Base-by-base conservation (phyloP, 1,140 invertebrate genomes). In the Drosophila sturtevanti region DNA sequence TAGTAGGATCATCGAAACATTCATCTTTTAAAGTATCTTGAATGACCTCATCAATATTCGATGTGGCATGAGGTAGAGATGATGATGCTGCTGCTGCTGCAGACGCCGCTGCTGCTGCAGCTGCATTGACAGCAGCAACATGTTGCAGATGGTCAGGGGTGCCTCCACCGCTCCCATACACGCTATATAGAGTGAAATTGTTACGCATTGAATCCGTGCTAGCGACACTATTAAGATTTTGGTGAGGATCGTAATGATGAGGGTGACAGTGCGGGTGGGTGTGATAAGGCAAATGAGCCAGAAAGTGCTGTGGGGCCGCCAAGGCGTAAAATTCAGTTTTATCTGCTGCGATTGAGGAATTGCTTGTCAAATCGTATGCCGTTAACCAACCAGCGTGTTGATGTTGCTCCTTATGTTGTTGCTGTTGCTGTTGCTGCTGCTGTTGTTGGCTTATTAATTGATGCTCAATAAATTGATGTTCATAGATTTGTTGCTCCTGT, bases 1-100 rank as follows among this genome's bases (percentile, higher is more conserved):
- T 70, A 27, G 77, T 70, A 27, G 77, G 75, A 18, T 91, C 87
- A 12, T 92, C 91, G 31, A 89, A 76, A 44, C 85, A 90, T 61
- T 92, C 91, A 41, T 90, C 91, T 58, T 92, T 92, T 0, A 92
- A 64, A 5, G 91, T 92, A 62, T 92, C 91, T 64, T 91, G 84
- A 41, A 92, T 92, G 5, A 92, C 89, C 44, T 92, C 91, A 70
- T 92, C 81, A 1, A 92, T 92, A 63, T 79, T 91, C 22, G 78
- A 63, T 1, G 90, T 76, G 18, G 16, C 41, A 21, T 48, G 41
- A 16, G 16, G 18, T 9, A 48, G 7, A 4, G 41, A 48, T 21
- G 41, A 48, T 21, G 41, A 48, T 48, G 41, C 63, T 27, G 11
- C 54, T 41, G 12, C 72, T 27, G 56, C 73, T 4, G 85, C 79